Percentiles rank a stretch among this genome's conserved stretches.
Evolutionary conservation across 2,888 invertebrate genomes (phyloP).

Genomic region (Drosophila neonasuta): DNA sequence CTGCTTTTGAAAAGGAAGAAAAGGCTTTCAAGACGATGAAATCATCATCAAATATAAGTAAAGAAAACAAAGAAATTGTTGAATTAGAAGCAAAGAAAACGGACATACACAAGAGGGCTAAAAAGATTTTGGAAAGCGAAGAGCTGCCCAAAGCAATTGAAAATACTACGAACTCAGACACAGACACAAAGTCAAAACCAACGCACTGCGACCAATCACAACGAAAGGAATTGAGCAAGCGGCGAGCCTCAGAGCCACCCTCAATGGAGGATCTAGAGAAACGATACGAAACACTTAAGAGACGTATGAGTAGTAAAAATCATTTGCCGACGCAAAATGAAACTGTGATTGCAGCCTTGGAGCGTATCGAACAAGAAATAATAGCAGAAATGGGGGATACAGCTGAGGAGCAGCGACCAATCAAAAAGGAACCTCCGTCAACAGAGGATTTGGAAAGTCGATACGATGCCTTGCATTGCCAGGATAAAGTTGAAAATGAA

Average conservation of each 20-base stretch:
- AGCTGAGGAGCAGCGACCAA: slow-evolving; percentile 8
- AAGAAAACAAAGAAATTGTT: background rate
- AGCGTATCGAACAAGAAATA: slow-evolving; percentile 64
- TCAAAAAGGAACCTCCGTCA: slow-evolving; percentile 52
- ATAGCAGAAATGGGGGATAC: slow-evolving; percentile 44
- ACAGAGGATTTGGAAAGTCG: slow-evolving; percentile 69
- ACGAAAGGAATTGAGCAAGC: slow-evolving; percentile 39
- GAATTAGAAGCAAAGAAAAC: background rate
- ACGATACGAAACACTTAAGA: slow-evolving; percentile 71
- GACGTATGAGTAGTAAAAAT: slow-evolving; percentile 65
- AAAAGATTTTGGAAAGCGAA: slow-evolving; percentile 6
- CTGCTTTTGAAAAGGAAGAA: background rate
- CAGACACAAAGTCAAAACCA: background rate
- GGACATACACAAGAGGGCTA: slow-evolving; percentile 18
- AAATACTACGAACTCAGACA: background rate
- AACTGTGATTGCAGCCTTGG: slow-evolving; percentile 60
- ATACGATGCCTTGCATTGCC: slow-evolving; percentile 57
- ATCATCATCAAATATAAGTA: slow-evolving; percentile 19
- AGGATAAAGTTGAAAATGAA: slow-evolving; percentile 52
- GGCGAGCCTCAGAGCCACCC: slow-evolving; percentile 73
- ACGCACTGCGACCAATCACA: slow-evolving; percentile 8
- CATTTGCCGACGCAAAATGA: slow-evolving; percentile 43
- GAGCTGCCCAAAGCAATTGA: background rate
- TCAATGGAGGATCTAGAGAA: slow-evolving; percentile 77
- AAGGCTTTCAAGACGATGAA: slow-evolving; percentile 29